Evolutionary conservation across 2,113 vertebrate genomes (phyloP).

Genomic region (Rhea americana): DNA sequence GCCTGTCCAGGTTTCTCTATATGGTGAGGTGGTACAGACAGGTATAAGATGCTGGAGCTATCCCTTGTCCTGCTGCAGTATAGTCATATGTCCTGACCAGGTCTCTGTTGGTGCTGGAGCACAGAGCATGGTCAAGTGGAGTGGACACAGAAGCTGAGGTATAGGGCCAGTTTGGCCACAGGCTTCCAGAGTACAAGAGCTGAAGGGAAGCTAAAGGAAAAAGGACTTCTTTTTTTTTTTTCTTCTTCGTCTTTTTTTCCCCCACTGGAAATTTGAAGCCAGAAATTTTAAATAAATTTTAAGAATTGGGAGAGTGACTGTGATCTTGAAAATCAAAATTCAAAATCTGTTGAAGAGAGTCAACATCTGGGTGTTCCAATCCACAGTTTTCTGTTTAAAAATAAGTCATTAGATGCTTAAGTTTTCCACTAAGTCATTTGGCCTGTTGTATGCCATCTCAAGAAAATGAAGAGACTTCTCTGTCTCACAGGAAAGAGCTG

Average conservation of each 20-base stretch:
- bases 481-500: not conserved
- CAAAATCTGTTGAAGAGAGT: not conserved
- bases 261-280: not conserved
- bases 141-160: not conserved
- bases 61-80: not conserved
- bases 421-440: not conserved
- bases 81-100: not conserved
- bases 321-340: not conserved
- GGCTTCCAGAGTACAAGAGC: not conserved
- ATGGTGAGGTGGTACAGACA: not conserved
- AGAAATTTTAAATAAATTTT: not conserved
- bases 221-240: not conserved
- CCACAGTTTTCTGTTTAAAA: not conserved
- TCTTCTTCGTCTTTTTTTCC: not conserved
- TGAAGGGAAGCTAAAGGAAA: not conserved
- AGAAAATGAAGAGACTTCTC: not conserved
- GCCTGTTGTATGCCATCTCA: not conserved
- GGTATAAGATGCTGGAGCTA: not conserved
- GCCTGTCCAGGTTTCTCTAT: not conserved
- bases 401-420: not conserved
- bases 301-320: not conserved
- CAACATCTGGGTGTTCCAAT: not conserved
- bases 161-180: rapidly evolving
- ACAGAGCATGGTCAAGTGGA: not conserved
- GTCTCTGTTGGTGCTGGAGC: not conserved